Evolutionary conservation across 2,888 invertebrate species (phyloP).

Genomic region (Leptura quadrifasciata): DNA sequence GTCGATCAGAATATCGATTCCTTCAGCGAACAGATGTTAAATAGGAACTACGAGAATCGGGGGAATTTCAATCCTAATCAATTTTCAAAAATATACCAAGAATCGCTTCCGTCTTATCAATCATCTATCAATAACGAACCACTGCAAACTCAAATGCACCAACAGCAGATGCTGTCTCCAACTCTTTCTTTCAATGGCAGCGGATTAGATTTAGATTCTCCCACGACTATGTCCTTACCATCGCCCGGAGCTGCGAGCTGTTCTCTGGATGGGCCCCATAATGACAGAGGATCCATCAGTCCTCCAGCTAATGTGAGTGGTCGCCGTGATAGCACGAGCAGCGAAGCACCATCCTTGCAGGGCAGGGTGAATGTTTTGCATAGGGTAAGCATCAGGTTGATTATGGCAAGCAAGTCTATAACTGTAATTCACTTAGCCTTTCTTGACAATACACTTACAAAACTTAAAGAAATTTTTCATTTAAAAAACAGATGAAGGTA

Average conservation of each 20-base stretch:
- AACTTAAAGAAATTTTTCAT: not conserved
- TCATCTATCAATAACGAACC: constrained; percentile 67
- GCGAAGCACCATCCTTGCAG: constrained; percentile 74
- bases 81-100: constrained; percentile 72
- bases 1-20: constrained; percentile 80
- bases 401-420: constrained; percentile 28
- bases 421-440: not conserved
- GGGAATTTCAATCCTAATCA: constrained; percentile 66
- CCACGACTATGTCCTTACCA: constrained; percentile 87
- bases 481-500: not conserved
- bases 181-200: constrained; percentile 81
- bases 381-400: constrained; percentile 86
- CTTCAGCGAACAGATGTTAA: constrained; percentile 85
- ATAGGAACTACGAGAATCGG: constrained; percentile 69
- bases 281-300: constrained; percentile 78
- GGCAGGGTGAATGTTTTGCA: constrained; percentile 84
- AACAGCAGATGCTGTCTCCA: constrained; percentile 75
- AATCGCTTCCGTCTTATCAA: constrained; percentile 70
- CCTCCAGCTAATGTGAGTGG: constrained; percentile 83
- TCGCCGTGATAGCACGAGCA: constrained; percentile 68
- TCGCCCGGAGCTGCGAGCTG: constrained; percentile 86
- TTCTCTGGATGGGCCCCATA: constrained; percentile 80
- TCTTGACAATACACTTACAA: not conserved
- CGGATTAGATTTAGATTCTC: constrained; percentile 82
- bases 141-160: constrained; percentile 82